Evolutionary conservation across 2,797 vertebrate genomes (phyloP).

Genomic region (Enteromius fasciolatus): DNA sequence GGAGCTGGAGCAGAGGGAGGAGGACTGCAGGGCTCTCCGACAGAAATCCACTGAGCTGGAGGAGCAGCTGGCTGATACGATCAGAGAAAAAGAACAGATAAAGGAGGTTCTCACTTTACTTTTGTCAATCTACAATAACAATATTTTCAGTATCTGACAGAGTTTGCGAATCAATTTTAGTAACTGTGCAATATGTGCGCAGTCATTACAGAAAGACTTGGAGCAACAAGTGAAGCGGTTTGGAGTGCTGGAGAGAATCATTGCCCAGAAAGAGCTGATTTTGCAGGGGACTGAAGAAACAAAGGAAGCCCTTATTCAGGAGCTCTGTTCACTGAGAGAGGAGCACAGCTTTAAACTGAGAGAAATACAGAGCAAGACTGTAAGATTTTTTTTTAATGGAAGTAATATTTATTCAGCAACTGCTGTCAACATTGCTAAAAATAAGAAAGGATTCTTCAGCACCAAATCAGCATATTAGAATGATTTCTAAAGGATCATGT

Average conservation of each 20-base stretch:
- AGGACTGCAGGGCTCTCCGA: slow-evolving; percentile 66
- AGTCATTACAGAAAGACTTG: slow-evolving; percentile 60
- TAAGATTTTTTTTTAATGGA: background rate
- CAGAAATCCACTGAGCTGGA: slow-evolving; percentile 69
- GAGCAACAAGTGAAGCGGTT: slow-evolving; percentile 57
- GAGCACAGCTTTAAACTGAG: slow-evolving; percentile 58
- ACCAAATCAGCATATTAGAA: background rate
- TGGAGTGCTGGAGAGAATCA: slow-evolving; percentile 67
- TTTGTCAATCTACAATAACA: background rate
- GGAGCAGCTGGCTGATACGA: slow-evolving; percentile 60
- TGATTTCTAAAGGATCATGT: background rate
- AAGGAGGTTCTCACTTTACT: slow-evolving; percentile 63
- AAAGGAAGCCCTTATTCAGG: slow-evolving; percentile 57
- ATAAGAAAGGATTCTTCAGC: background rate
- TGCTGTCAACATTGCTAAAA: background rate
- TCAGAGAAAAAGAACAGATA: slow-evolving; percentile 62
- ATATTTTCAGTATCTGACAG: background rate
- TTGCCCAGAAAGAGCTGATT: slow-evolving; percentile 77
- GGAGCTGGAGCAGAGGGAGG: slow-evolving; percentile 70
- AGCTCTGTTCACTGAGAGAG: slow-evolving; percentile 62
- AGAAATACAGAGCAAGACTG: slow-evolving; percentile 62
- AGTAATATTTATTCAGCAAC: background rate
- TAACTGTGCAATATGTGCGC: background rate
- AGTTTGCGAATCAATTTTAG: background rate
- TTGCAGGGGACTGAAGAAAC: slow-evolving; percentile 66